Conservation (phyloP, 2,113 vertebrate genomes). For the Oncorhynchus gorbuscha region DNA sequence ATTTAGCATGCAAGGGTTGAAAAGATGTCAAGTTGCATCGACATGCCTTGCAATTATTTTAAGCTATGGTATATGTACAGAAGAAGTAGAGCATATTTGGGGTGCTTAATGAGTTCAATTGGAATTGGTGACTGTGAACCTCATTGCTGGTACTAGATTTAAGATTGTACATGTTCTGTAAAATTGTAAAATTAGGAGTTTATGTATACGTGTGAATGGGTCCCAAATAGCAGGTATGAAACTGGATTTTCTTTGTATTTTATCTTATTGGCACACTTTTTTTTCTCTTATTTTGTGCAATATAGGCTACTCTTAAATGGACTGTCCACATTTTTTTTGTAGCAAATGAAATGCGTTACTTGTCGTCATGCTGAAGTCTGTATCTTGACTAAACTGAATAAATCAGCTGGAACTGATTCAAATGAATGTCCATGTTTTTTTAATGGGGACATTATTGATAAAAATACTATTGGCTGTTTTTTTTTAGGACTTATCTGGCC, state of each 20-base stretch:
- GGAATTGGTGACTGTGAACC: conserved; percentile 79
- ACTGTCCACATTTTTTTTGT: conserved; percentile 63
- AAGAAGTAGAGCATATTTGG: conserved; percentile 87
- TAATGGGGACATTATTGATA: conserved; percentile 9
- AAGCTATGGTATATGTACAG: conserved; percentile 85
- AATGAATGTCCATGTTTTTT: conserved; percentile 14
- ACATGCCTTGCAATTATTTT: conserved; percentile 92
- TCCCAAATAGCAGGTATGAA: conserved; percentile 87
- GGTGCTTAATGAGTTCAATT: conserved; percentile 79
- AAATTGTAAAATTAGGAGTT: conserved; percentile 85
- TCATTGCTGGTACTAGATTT: conserved; percentile 88
- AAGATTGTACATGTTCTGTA: conserved; percentile 95
- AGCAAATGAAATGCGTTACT: conserved; percentile 69
- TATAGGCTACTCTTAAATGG: conserved; percentile 80
- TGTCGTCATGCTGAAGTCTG: conserved; percentile 85
- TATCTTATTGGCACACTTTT: conserved; percentile 81
- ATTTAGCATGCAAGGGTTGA: conserved; percentile 87
- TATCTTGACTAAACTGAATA: conserved; percentile 87
- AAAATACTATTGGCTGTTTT: not conserved
- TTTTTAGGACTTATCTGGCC: not conserved
- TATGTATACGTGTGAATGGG: conserved; percentile 91
- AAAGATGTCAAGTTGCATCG: conserved; percentile 79
- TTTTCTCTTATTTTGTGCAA: conserved; percentile 90
- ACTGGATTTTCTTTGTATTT: conserved; percentile 84
- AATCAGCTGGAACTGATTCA: conserved; percentile 96